Evolutionary conservation across 1,140 invertebrate species (phyloP).

Genomic region (Vollenhovia emeryi): DNA sequence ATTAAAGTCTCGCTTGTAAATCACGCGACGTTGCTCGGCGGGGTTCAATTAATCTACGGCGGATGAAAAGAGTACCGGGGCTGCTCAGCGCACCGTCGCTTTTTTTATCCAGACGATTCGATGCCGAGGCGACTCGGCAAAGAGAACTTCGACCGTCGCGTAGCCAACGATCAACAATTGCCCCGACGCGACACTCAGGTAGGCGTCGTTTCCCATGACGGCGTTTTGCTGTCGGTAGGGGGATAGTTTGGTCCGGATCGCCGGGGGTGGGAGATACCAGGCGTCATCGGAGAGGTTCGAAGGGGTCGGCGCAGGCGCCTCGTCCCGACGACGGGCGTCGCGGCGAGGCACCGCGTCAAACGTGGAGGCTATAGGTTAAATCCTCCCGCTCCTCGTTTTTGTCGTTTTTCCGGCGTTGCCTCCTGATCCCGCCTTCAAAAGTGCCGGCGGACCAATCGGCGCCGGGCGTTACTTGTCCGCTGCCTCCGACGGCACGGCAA

Average conservation of each 20-base stretch:
- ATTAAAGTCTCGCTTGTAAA: background rate
- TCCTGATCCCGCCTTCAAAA: constrained; percentile 86
- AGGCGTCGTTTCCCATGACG: constrained; percentile 66
- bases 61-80: background rate
- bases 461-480: constrained; percentile 63
- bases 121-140: background rate
- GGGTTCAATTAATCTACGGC: background rate
- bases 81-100: constrained; percentile 28
- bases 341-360: constrained; percentile 80
- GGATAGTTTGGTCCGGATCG: constrained; percentile 39
- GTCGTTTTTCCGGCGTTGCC: constrained; percentile 83
- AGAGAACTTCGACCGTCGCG: constrained; percentile 54
- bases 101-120: constrained; percentile 36
- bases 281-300: constrained; percentile 52
- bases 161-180: constrained; percentile 82
- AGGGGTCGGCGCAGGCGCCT: constrained; percentile 75
- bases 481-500: constrained; percentile 57
- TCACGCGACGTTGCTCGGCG: background rate
- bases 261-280: constrained; percentile 64
- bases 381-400: constrained; percentile 83
- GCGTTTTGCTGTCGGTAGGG: constrained; percentile 28
- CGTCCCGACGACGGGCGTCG: constrained; percentile 67
- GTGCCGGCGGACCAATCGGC: constrained; percentile 82
- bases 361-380: constrained; percentile 85
- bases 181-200: constrained; percentile 64